phyloP scores from a whole-genome alignment of 35 echinoderm and acorn worm genomes.

The Patiria miniata region DNA sequence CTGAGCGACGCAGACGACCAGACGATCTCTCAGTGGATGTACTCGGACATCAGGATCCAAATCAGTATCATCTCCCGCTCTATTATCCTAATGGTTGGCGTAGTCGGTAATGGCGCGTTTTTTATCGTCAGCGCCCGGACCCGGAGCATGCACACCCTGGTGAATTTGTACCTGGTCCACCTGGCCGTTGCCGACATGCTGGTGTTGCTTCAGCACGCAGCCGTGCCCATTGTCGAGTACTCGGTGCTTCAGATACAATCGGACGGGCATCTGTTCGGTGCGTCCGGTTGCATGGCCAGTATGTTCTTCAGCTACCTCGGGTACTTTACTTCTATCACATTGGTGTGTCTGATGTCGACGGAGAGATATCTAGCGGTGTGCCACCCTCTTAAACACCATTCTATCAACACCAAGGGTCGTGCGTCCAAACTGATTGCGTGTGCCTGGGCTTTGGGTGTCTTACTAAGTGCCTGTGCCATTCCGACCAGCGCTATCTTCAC shows the following conservation, averaged over 20 bases:
- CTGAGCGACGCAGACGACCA: neutral
- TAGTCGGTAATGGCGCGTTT: conserved; percentile 64
- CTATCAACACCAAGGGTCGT: conserved; percentile 26
- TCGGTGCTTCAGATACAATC: neutral
- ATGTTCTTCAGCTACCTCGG: conserved; percentile 11
- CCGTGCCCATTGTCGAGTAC: neutral
- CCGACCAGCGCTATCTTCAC: neutral
- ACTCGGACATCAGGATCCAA: neutral
- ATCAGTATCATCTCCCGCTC: conserved; percentile 23
- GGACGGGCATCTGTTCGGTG: conserved; percentile 14
- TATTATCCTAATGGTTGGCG: conserved; percentile 43
- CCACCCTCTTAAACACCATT: conserved; percentile 52
- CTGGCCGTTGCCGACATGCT: conserved; percentile 63
- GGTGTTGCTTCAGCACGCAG: conserved; percentile 16
- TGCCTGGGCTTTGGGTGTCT: conserved; percentile 44
- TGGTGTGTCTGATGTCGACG: conserved; percentile 56
- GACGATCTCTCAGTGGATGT: neutral
- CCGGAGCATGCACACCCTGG: conserved; percentile 59
- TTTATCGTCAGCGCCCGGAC: conserved; percentile 38
- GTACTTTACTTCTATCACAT: conserved; percentile 61
- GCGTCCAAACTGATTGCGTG: conserved; percentile 32
- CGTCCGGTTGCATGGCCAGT: conserved; percentile 25
- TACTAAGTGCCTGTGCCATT: conserved; percentile 33
- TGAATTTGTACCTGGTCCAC: conserved; percentile 68
- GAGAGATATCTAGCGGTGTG: conserved; percentile 78